Evolutionary conservation across 2,113 vertebrate genomes (phyloP).

Genomic region (Cynoglossus semilaevis): DNA sequence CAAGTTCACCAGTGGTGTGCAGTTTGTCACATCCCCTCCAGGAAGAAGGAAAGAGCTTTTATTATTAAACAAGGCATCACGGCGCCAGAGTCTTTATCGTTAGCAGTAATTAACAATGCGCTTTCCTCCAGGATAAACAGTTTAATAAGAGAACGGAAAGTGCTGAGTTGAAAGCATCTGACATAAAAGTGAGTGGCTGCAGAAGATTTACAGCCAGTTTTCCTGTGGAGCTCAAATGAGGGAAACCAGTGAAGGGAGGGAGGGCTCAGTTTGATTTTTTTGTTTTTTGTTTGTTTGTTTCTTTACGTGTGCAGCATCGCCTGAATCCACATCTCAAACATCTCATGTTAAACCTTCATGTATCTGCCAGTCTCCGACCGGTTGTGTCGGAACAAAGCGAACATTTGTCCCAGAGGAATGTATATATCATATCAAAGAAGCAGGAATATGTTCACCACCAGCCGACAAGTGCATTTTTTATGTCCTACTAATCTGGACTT

Average conservation of each 20-base stretch:
- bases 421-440: conserved; percentile 59
- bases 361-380: conserved; percentile 50
- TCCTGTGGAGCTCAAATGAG: conserved; percentile 21
- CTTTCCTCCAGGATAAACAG: conserved; percentile 61
- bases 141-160: conserved; percentile 47
- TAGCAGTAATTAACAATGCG: conserved; percentile 69
- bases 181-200: conserved; percentile 31
- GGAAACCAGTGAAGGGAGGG: conserved; percentile 14
- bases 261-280: not conserved
- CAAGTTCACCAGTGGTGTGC: conserved; percentile 32
- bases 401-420: conserved; percentile 48
- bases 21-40: conserved; percentile 44
- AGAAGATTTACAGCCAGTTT: conserved; percentile 41
- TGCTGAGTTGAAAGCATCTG: conserved; percentile 29
- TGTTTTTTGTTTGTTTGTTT: not conserved
- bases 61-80: conserved; percentile 63
- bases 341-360: conserved; percentile 50
- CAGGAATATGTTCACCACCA: conserved; percentile 34
- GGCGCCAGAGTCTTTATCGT: conserved; percentile 38
- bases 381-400: conserved; percentile 40
- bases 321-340: conserved; percentile 3
- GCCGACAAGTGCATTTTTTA: conserved; percentile 29
- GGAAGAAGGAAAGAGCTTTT: conserved; percentile 55
- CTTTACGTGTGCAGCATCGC: conserved; percentile 21
- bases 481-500: conserved; percentile 24